These are phyloP conservation scores for Ostrea denselamellosa DNA, from an alignment of 1,140 invertebrate species.

Conservation along the genomic window DNA sequence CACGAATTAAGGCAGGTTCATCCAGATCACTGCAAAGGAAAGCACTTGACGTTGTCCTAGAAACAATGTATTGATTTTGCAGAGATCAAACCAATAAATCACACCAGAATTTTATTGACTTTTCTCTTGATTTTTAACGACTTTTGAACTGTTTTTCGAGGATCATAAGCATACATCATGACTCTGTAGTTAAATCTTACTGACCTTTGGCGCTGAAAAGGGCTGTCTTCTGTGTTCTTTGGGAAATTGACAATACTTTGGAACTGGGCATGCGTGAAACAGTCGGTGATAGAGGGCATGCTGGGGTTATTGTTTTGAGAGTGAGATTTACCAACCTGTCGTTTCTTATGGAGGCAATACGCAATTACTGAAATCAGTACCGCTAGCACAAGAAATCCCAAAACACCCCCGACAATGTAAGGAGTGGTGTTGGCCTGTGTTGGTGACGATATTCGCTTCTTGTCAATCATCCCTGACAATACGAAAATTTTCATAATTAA, in stretches of 20 bases:
- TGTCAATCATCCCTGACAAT: background rate
- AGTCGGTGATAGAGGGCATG: constrained; percentile 46
- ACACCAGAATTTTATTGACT: constrained; percentile 1
- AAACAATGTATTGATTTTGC: background rate
- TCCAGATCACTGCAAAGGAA: constrained; percentile 6
- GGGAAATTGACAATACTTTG: constrained; percentile 44
- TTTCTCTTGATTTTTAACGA: constrained; percentile 48
- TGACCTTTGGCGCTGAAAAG: constrained; percentile 41
- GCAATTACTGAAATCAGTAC: constrained; percentile 34
- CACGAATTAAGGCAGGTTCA: background rate
- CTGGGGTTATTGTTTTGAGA: background rate
- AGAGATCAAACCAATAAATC: background rate
- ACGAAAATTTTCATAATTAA: too few relatives aligned
- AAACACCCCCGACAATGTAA: constrained; percentile 49
- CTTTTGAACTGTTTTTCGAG: constrained; percentile 48
- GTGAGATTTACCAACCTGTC: constrained; percentile 53
- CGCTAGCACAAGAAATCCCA: constrained; percentile 47
- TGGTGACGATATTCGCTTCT: background rate
- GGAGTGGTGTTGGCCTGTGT: constrained; percentile 37
- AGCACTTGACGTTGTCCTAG: background rate
- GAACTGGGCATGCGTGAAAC: constrained; percentile 49
- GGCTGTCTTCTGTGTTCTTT: background rate
- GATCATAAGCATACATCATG: constrained; percentile 57
- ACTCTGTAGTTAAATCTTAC: constrained; percentile 59
- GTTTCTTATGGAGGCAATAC: constrained; percentile 43